These are phyloP conservation scores for Arremon aurantiirostris DNA, from an alignment of 2,797 vertebrate species.

Conservation along the genomic window DNA sequence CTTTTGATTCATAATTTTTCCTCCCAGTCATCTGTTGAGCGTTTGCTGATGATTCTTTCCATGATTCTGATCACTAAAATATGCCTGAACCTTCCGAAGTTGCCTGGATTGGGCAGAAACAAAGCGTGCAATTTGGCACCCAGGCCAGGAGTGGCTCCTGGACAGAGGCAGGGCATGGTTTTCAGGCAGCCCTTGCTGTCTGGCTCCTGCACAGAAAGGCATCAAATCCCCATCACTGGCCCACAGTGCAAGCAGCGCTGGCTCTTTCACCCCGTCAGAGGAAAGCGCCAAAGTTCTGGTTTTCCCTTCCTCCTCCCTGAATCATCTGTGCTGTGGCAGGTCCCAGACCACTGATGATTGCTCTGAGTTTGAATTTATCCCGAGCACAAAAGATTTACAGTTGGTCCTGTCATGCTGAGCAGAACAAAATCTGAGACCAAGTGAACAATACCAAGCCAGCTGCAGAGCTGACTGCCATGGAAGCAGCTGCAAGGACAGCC, in stretches of 20 bases:
- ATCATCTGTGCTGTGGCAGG: neutral
- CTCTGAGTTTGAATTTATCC: neutral
- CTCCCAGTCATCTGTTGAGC: neutral
- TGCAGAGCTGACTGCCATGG: neutral
- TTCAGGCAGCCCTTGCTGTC: neutral
- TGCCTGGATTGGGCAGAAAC: neutral
- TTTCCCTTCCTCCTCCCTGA: neutral
- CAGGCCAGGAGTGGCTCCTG: neutral
- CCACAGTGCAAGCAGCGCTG: neutral
- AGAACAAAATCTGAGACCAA: neutral
- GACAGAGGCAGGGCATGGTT: neutral
- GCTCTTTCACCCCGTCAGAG: neutral
- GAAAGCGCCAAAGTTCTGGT: rapidly evolving
- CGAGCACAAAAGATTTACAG: rapidly evolving
- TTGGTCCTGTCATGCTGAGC: neutral
- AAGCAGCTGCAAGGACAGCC: neutral
- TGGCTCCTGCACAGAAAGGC: neutral
- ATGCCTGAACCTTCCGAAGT: neutral
- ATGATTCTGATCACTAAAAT: neutral
- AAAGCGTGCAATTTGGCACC: neutral
- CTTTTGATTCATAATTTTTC: neutral
- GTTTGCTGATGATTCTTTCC: neutral
- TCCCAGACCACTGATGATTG: neutral
- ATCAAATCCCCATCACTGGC: rapidly evolving
- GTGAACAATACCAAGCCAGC: neutral